Conservation (phyloP, 2,113 vertebrate genomes). For the Mormoops blainvillei region DNA sequence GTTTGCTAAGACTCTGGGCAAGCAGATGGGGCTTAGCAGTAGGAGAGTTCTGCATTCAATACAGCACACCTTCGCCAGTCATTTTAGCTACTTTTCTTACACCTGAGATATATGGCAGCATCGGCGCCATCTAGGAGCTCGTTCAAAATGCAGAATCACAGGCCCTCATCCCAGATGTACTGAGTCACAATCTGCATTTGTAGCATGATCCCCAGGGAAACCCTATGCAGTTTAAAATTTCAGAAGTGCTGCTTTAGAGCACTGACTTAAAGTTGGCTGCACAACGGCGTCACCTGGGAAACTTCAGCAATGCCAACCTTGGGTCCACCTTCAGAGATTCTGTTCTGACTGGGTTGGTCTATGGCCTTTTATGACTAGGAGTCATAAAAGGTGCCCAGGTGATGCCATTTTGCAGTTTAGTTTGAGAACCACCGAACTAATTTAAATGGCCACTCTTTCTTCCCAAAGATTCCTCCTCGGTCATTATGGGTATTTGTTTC, state of each 20-base stretch:
- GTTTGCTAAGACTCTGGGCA: neutral
- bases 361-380: no score
- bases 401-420: neutral
- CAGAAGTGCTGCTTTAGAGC: neutral
- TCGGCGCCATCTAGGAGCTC: neutral
- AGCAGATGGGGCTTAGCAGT: neutral
- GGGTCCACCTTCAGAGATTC: neutral
- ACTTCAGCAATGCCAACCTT: neutral
- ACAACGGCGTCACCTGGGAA: neutral
- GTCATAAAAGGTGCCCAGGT: neutral
- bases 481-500: neutral
- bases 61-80: neutral
- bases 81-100: neutral
- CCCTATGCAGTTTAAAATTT: neutral
- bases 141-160: neutral
- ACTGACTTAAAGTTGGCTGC: neutral
- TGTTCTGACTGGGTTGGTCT: neutral
- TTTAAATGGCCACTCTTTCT: neutral
- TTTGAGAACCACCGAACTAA: neutral
- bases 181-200: neutral
- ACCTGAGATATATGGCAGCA: neutral
- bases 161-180: neutral
- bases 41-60: neutral
- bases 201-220: neutral
- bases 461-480: neutral